A percentile compares a stretch with the other conserved stretches of the same genome.
These are phyloP conservation scores for Gari tellinella DNA, from an alignment of 2,888 invertebrate species.

Conservation along the genomic window DNA sequence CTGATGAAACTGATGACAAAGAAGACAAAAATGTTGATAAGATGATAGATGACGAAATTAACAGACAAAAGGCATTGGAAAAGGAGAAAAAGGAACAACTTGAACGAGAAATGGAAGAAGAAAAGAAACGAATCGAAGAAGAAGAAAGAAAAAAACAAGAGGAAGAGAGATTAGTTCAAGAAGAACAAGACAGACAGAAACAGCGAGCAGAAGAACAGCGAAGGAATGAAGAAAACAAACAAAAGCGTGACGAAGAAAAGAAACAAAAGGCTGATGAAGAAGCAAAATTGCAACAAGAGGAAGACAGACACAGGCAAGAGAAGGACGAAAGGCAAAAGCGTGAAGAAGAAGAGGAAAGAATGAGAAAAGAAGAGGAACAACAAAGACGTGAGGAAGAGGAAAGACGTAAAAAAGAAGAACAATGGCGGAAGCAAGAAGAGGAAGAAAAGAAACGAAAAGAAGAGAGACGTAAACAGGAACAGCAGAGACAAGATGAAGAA, in stretches of 20 bases:
- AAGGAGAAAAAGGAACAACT: no score
- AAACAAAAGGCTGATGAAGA: constrained; percentile 10
- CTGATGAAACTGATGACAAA: no score
- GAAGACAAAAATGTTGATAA: no score
- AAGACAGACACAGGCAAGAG: neutral
- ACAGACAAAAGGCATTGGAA: no score
- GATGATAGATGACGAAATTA: no score
- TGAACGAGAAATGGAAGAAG: neutral
- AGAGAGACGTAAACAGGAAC: neutral
- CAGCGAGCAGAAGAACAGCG: neutral
- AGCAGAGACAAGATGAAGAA: neutral
- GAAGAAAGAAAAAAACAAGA: constrained; percentile 4
- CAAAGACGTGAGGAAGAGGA: neutral
- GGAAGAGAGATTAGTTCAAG: neutral
- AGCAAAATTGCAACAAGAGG: constrained; percentile 1
- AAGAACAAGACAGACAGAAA: constrained; percentile 2
- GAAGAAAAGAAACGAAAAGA: neutral
- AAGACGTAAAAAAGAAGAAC: neutral
- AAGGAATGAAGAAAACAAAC: constrained; percentile 4
- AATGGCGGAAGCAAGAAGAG: neutral
- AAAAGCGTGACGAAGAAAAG: constrained; percentile 3
- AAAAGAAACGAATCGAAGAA: neutral
- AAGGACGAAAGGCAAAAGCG: constrained; percentile 12
- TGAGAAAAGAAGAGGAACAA: neutral
- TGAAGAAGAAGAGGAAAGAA: constrained; percentile 1